Percentiles rank a stretch among this genome's conserved stretches.
Conservation (phyloP, 2,113 vertebrate genomes). For the Gobiocypris rarus region DNA sequence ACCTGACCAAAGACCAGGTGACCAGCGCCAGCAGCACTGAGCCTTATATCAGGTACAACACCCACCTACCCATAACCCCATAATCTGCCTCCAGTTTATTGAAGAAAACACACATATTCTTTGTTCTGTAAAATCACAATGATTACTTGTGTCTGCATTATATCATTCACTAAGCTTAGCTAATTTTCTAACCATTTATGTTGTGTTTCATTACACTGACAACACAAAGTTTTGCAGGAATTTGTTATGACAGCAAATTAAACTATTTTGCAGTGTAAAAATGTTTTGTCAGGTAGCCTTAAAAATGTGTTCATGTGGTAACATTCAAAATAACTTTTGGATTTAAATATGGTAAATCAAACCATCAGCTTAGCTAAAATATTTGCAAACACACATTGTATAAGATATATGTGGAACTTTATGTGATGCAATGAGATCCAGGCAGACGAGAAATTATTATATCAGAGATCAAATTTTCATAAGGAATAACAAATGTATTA, state of each 20-base stretch:
- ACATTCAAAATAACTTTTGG: too few species aligned
- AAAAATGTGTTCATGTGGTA: too few species aligned
- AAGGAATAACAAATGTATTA: too few species aligned
- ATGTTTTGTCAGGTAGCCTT: too few species aligned
- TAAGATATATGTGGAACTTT: too few species aligned
- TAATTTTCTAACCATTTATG: neutral
- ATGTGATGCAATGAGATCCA: too few species aligned
- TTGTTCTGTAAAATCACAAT: neutral
- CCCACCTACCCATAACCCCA: neutral
- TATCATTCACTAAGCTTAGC: neutral
- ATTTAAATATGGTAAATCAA: too few species aligned
- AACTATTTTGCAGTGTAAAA: too few species aligned
- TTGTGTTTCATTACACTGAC: neutral
- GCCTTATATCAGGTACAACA: slow-evolving; percentile 87
- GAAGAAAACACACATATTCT: neutral
- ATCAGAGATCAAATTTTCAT: too few species aligned
- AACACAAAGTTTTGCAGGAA: too few species aligned
- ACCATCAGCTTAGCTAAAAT: neutral
- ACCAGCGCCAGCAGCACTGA: slow-evolving; percentile 93
- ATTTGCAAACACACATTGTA: neutral
- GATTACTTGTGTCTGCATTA: neutral
- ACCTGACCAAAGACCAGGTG: slow-evolving; percentile 91
- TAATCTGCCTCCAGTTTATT: neutral
- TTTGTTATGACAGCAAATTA: too few species aligned
- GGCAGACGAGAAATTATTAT: too few species aligned